Base-by-base conservation (phyloP, 2,888 invertebrate species). In the Byasa hedistus region DNA sequence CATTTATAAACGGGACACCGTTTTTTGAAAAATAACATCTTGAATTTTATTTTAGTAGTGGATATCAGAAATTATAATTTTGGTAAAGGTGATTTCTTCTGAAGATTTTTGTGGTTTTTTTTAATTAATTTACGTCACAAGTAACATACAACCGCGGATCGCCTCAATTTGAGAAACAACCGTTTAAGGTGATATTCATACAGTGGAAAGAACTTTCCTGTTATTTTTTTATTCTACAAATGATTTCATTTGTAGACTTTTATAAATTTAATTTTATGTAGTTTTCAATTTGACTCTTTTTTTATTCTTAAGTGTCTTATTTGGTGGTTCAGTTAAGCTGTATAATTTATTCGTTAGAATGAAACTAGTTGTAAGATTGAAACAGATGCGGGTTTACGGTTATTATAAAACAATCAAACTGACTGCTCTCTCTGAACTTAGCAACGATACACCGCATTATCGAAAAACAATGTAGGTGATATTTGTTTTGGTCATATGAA, bases 191-290 rank as follows among this genome's bases (percentile, higher is more conserved):
- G 66, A 72, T 71, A 71, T 70, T 69, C 69, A 76, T 75, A 77
- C 74, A 73, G 73, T 79, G 87, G 85, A 83, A 87, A 79, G 79
- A 77, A 81, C 78, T 80, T 86, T 86, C 87, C 85, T 82, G 74
- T 87, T 90, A 90, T 91, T 91, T 91, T 91, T 91, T 87, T 91
- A 91, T 82, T 85, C 90, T 90, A 87, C 90, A 90, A 89, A 89
- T 89, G 83, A 69, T 88, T 87, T 89, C 87, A 85, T 90, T 90
- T 91, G 90, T 90, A 89, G 89, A 85, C 68, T 84, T 80, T 81
- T 81, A 80, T 86, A 83, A 80, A 78, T 64, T 73, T 89, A 87
- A 86, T 80, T 71, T 68, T 89, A 89, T 88, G 85, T 89, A 88
- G 86, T 75, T 79, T 84, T 85, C 84, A 85, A 87, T 83, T 82